Evolutionary conservation across 2,797 vertebrate genomes (phyloP), one percentile per base, ranked within the genome.

Genomic region (Limosa lapponica): DNA sequence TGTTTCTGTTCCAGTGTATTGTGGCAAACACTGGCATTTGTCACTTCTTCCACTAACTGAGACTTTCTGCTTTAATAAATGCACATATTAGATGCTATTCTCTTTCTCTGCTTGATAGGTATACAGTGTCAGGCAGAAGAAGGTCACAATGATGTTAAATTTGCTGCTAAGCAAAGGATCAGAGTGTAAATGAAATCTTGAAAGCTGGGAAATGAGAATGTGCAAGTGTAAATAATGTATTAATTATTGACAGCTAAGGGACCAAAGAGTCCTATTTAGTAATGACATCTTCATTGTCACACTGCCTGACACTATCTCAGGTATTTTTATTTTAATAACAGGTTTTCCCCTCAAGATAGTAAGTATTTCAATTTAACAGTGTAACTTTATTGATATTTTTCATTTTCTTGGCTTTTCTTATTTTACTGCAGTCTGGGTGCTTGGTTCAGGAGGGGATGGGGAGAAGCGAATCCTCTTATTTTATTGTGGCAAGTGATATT

Each of bases 151-250:
- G 96, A 98, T 98, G 98, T 98, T 98, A 98, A 98, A 96, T 98
- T 96, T 97, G 97, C 97, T 98, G 98, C 97, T 96, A 98, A 98
- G 98, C 96, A 97, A 98, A 98, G 98, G 98, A 98, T 99, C 98
- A 98, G 97, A 97, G 98, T 98, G 98, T 98, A 99, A 99, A 99
- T 98, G 98, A 98, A 98, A 98, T 98, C 98, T 98, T 98, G 97
- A 98, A 98, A 98, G 98, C 98, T 97, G 98, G 98, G 98, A 98
- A 98, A 98, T 98, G 98, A 98, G 97, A 98, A 97, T 98, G 98
- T 99, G 99, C 98, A 98, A 97, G 98, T 99, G 98, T 99, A 99
- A 99, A 99, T 99, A 98, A 99, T 99, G 98, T 98, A 98, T 99
- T 99, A 99, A 99, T 99, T 99, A 99, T 98, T 98, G 98, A 97